Base-by-base conservation (phyloP, 2,113 vertebrate species). In the Nycticryphes semicollaris region DNA sequence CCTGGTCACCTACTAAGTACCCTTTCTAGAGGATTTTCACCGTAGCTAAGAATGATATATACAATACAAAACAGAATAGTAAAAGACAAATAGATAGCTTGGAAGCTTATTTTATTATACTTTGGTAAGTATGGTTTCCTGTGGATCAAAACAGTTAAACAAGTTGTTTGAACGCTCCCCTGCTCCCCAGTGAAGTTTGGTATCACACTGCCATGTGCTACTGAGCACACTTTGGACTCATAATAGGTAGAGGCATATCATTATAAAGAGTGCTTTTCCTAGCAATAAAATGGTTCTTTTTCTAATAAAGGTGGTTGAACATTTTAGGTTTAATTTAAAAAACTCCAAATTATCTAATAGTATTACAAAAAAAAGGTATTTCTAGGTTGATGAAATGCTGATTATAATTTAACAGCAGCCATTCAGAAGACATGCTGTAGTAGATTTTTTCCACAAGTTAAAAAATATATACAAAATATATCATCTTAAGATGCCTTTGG, bases 401-500 rank as follows among this genome's bases (percentile, higher is more conserved):
- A 82, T 95, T 96, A 96, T 98, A 98, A 98, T 94, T 98, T 98
- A 98, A 97, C 93, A 98, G 97, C 95, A 98, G 97, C 95, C 96
- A 87, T 95, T 97, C 92, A 96, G 94, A 98, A 97, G 93, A 96
- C 90, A 93, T 68, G 66, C 93, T 96, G 94, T 93, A 94, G 95
- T 93, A 96, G 95, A 94, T 96, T 89, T 96, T 96, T 97, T 96
- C 82, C 96, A 97, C 87, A 97, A 97, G 91, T 96, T 97, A 97
- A 98, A 98, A 99, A 98, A 99, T 99, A 99, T 99, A 99, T 98
- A 99, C 97, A 99, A 96, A 98, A 95, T 90, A 63, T 90, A 98
- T 96, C 95, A 97, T 93, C 95, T 97, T 96, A 91, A 97, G 96
- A 97, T 97, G 96, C 89, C 97, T 96, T 96, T 96, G 96, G 88